Evolutionary conservation across 2,797 vertebrate genomes (phyloP).

Genomic region (Myotis daubentonii): DNA sequence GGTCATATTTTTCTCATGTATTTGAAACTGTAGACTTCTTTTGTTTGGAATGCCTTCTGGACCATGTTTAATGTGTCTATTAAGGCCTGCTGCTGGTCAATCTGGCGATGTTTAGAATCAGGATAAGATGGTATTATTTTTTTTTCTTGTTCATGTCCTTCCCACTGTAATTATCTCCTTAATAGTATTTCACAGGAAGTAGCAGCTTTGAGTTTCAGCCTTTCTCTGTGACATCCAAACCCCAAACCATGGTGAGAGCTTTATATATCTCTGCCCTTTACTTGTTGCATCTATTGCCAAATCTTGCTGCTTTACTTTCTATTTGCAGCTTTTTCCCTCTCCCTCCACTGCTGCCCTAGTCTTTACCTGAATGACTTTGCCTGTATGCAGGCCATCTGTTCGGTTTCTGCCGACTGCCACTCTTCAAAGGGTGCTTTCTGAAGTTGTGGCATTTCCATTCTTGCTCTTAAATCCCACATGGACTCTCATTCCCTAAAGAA

Average conservation of each 20-base stretch:
- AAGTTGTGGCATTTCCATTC: constrained; percentile 13
- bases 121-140: neutral
- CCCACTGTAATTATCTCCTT: constrained; percentile 28
- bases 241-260: neutral
- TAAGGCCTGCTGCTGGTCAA: neutral
- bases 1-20: neutral
- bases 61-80: neutral
- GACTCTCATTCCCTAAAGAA: neutral
- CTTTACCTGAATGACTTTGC: constrained; percentile 32
- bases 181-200: constrained; percentile 18
- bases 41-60: constrained; percentile 12
- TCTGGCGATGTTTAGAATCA: constrained; percentile 24
- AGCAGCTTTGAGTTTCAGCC: neutral
- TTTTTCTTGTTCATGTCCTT: constrained; percentile 4
- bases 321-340: constrained; percentile 31
- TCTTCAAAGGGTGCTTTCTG: neutral
- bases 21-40: constrained; percentile 30
- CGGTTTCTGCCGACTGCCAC: neutral
- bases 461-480: neutral
- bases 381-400: neutral
- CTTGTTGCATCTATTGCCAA: neutral
- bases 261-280: constrained; percentile 35
- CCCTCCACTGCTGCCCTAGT: neutral
- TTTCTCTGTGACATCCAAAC: constrained; percentile 49
- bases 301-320: constrained; percentile 44